Conservation (phyloP, 2,113 vertebrate species). For the Ranitomeya variabilis region DNA sequence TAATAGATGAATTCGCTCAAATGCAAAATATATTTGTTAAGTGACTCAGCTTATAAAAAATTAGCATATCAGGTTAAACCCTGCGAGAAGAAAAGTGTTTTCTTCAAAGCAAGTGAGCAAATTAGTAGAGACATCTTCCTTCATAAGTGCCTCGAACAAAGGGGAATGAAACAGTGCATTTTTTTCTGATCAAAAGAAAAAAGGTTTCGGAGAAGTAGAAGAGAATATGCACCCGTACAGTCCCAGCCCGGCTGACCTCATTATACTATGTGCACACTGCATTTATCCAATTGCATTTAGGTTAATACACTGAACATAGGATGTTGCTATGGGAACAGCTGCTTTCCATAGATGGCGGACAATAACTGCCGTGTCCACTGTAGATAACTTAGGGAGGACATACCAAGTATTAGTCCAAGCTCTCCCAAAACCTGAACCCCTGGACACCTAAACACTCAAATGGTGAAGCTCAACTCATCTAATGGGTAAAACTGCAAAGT, state of each 20-base stretch:
- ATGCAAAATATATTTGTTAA: conserved; percentile 30
- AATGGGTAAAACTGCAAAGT: too few species aligned
- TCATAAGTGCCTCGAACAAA: conserved; percentile 36
- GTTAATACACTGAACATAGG: conserved; percentile 32
- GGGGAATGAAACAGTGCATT: background rate
- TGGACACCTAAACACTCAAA: too few species aligned
- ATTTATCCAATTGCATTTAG: conserved; percentile 49
- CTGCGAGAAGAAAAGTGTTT: conserved; percentile 43
- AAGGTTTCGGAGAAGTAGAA: conserved; percentile 33
- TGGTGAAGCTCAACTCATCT: too few species aligned
- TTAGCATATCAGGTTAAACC: conserved; percentile 43
- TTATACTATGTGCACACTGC: conserved; percentile 43
- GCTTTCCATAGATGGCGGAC: background rate
- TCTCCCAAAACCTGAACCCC: background rate
- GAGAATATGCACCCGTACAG: conserved; percentile 10
- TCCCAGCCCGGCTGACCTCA: conserved; percentile 18
- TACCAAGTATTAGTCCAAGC: background rate
- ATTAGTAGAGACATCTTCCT: conserved; percentile 39
- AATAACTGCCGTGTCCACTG: background rate
- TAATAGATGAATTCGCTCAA: background rate
- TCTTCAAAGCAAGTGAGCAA: conserved; percentile 52
- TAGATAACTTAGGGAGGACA: background rate
- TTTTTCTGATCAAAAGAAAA: conserved; percentile 43
- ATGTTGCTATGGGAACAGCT: conserved; percentile 28
- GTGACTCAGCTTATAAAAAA: conserved; percentile 11